Conservation (phyloP, 2,888 invertebrate species). For the Apomyelois bistriatella region DNA sequence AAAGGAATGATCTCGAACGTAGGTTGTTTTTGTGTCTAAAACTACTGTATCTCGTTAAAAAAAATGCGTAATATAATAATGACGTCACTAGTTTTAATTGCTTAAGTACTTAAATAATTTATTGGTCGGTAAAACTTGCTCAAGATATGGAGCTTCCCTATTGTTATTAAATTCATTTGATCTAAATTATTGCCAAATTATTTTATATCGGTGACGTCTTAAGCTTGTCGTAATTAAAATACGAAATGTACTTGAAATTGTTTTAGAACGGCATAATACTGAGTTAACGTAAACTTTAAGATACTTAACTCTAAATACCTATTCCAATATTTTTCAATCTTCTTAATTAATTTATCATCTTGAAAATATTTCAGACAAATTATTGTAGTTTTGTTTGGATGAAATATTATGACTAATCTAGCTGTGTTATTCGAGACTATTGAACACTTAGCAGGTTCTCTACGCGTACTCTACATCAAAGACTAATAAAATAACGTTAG, state of each 20-base stretch:
- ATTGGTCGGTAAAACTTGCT: slow-evolving; percentile 45
- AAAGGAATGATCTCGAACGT: slow-evolving; percentile 3
- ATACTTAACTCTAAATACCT: slow-evolving; percentile 29
- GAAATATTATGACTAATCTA: too few species aligned
- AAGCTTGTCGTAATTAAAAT: slow-evolving; percentile 6
- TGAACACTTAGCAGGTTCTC: too few species aligned
- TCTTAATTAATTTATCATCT: slow-evolving; percentile 31
- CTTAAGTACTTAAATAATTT: not conserved
- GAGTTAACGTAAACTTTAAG: slow-evolving; percentile 19
- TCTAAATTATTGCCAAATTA: slow-evolving; percentile 28
- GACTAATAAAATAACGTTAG: too few species aligned
- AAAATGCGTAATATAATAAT: not conserved
- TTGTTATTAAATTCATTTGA: slow-evolving; percentile 16
- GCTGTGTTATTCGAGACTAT: too few species aligned
- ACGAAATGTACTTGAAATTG: slow-evolving; percentile 34
- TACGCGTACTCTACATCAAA: too few species aligned
- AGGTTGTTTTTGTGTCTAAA: slow-evolving; percentile 9
- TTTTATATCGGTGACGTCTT: slow-evolving; percentile 21
- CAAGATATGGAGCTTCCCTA: slow-evolving; percentile 58
- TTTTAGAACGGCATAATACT: slow-evolving; percentile 23
- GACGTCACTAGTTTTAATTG: slow-evolving; percentile 9
- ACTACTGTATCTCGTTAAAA: not conserved
- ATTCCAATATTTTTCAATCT: slow-evolving; percentile 27
- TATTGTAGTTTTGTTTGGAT: not conserved
- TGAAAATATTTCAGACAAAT: slow-evolving; percentile 19